These are phyloP conservation scores for Torymus auratus DNA, from an alignment of 2,888 invertebrate genomes.

Conservation along the genomic window DNA sequence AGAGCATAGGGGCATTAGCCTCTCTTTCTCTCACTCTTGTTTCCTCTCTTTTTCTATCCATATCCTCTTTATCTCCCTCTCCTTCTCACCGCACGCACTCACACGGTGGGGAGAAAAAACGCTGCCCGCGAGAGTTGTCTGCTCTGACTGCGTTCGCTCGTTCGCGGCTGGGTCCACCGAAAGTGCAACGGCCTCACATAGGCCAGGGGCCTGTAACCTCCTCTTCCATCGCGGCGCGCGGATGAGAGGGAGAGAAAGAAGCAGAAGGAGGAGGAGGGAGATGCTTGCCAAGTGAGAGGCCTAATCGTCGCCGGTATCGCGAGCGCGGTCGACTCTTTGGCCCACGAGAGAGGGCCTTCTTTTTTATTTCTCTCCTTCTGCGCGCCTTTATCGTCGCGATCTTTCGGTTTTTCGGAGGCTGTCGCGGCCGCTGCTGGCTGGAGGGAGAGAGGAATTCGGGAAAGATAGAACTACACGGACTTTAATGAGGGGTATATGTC, in stretches of 20 bases:
- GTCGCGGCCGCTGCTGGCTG: conserved; percentile 8
- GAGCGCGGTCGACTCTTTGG: neutral
- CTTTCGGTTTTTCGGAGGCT: conserved; percentile 6
- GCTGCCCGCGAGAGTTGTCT: conserved; percentile 45
- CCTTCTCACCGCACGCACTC: conserved; percentile 12
- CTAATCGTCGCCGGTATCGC: conserved; percentile 45
- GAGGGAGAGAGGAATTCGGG: conserved; percentile 10
- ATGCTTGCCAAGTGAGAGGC: conserved; percentile 37
- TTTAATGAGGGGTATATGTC: conserved; percentile 32
- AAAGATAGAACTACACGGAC: conserved; percentile 15
- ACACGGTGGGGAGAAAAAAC: conserved; percentile 8
- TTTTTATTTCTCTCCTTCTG: conserved; percentile 4
- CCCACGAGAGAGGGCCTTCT: neutral
- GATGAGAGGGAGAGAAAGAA: neutral
- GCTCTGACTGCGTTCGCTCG: conserved; percentile 54
- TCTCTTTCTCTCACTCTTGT: conserved; percentile 34
- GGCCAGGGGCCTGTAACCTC: conserved; percentile 60
- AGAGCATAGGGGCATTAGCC: conserved; percentile 42
- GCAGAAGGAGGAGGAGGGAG: neutral
- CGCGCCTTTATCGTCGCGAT: conserved; percentile 32
- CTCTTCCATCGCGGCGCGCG: conserved; percentile 10
- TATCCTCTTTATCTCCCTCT: conserved; percentile 53
- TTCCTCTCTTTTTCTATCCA: conserved; percentile 49
- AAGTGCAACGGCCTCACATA: conserved; percentile 61
- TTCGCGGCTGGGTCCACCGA: conserved; percentile 50